Conservation (phyloP, 2,888 invertebrate species). For the Napeogenes sylphis region DNA sequence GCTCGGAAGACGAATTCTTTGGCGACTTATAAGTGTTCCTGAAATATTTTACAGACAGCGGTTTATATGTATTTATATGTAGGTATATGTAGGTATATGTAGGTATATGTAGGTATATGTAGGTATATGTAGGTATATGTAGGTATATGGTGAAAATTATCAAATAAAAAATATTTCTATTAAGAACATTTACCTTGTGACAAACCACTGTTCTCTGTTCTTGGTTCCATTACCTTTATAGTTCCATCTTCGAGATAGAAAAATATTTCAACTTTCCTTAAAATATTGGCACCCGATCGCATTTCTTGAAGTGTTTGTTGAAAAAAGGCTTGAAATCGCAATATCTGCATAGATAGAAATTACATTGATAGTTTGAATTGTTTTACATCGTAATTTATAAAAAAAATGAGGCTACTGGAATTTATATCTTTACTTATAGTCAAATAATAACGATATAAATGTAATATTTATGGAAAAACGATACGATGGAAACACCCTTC, state of each 20-base stretch:
- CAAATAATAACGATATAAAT: no score
- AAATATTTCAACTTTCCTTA: constrained; percentile 89
- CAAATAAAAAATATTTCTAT: not conserved
- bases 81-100: no score
- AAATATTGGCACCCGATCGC: constrained; percentile 80
- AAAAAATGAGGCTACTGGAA: no score
- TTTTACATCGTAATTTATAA: no score
- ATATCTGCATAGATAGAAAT: constrained; percentile 71
- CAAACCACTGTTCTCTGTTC: constrained; percentile 89
- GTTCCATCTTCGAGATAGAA: constrained; percentile 95
- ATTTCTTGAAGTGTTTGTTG: constrained; percentile 89
- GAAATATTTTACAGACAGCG: constrained; percentile 29
- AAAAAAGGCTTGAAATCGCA: constrained; percentile 87
- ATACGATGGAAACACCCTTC: no score
- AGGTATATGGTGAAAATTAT: not conserved
- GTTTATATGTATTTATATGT: no score
- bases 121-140: no score
- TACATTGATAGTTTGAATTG: not conserved
- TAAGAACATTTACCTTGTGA: constrained; percentile 81
- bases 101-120: no score
- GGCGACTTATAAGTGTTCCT: constrained; percentile 89
- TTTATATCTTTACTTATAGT: no score
- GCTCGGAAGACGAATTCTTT: constrained; percentile 88
- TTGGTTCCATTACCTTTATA: constrained; percentile 90
- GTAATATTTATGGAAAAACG: no score